A percentile compares a stretch with the other conserved stretches of the same genome.
These are phyloP conservation scores for Prunella strophiata DNA, from an alignment of 2,797 vertebrate species.

Conservation along the genomic window DNA sequence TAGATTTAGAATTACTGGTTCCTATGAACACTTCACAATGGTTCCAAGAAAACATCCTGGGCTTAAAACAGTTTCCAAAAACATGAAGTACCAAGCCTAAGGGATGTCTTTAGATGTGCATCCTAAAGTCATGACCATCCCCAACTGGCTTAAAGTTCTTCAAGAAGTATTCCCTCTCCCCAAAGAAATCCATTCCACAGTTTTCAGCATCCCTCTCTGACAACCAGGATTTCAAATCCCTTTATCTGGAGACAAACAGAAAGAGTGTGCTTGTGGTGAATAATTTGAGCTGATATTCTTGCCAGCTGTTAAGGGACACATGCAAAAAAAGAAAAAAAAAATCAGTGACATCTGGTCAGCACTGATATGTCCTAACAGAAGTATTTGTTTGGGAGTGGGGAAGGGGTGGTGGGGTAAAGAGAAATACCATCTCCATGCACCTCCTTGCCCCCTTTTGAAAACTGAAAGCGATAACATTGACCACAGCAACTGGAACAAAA, in stretches of 20 bases:
- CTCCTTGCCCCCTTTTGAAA: slow-evolving; percentile 46
- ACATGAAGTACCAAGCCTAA: not conserved
- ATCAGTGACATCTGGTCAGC: slow-evolving; percentile 73
- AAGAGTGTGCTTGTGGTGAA: slow-evolving; percentile 70
- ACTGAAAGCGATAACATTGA: slow-evolving; percentile 60
- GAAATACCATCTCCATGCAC: slow-evolving; percentile 17
- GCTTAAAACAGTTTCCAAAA: slow-evolving; percentile 19
- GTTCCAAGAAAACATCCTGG: not conserved
- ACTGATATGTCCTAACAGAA: slow-evolving; percentile 65
- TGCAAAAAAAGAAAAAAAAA: slow-evolving; percentile 26
- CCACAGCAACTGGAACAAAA: slow-evolving; percentile 55
- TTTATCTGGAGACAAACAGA: slow-evolving; percentile 77
- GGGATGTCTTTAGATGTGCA: not conserved
- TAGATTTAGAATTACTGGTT: not conserved
- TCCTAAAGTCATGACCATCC: not conserved
- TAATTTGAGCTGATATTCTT: slow-evolving; percentile 73
- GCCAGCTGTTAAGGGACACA: slow-evolving; percentile 75
- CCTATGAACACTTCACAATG: not conserved
- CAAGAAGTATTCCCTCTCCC: slow-evolving; percentile 27
- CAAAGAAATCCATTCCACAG: slow-evolving; percentile 71
- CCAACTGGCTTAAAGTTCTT: slow-evolving; percentile 6
- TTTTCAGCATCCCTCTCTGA: slow-evolving; percentile 67
- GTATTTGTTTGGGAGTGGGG: slow-evolving; percentile 29
- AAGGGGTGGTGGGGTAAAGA: not conserved
- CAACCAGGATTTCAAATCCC: slow-evolving; percentile 70